Conservation (phyloP, 2,888 invertebrate species). For the Bimastos eiseni region DNA sequence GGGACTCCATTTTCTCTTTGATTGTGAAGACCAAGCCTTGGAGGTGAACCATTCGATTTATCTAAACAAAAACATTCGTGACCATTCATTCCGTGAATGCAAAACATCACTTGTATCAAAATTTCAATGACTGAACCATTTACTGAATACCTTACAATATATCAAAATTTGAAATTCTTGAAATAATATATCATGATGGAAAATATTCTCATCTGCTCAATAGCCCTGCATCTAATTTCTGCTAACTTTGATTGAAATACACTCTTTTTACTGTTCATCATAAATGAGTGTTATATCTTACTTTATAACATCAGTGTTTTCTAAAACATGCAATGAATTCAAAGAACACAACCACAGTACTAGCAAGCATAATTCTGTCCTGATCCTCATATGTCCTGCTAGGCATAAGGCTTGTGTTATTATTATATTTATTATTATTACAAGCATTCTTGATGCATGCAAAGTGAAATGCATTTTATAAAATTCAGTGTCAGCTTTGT, state of each 20-base stretch:
- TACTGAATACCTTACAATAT: no score
- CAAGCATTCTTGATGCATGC: no score
- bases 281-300: no score
- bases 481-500: no score
- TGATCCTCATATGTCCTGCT: neutral
- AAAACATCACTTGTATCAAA: neutral
- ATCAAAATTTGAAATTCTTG: no score
- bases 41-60: slow-evolving; percentile 14
- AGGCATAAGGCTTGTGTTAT: neutral
- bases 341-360: neutral
- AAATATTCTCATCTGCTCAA: neutral
- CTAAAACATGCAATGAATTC: neutral
- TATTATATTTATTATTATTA: no score
- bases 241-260: neutral
- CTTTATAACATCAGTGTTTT: neutral
- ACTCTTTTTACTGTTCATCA: neutral
- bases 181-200: neutral
- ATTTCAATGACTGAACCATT: neutral
- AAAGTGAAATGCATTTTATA: no score
- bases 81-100: neutral
- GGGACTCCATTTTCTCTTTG: slow-evolving; percentile 16
- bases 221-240: neutral
- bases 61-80: neutral
- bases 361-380: neutral
- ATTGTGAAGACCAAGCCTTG: slow-evolving; percentile 16